Evolutionary conservation across 2,888 invertebrate species (phyloP), one percentile per base, ranked within the genome.

Genomic region (Melieria crassipennis): DNA sequence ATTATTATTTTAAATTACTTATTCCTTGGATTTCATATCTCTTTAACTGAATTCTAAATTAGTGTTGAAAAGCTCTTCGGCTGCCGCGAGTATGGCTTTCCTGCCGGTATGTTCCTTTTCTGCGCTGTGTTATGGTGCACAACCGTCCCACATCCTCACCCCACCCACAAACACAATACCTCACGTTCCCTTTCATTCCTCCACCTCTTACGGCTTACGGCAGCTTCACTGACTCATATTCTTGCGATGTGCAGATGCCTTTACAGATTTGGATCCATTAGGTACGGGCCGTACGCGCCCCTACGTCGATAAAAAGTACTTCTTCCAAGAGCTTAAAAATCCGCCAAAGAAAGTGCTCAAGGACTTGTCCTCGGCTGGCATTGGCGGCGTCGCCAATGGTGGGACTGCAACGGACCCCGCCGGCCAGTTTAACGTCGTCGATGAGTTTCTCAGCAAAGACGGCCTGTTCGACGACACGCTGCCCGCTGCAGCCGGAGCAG

Each of bases 321-420:
- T 97, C 90, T 97, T 97, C 90, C 95, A 96, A 89, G 95, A 96
- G 87, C 90, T 96, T 84, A 96, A 96, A 89, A 96, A 96, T 88
- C 96, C 96, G 79, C 95, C 96, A 80, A 95, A 96, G 89, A 95
- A 95, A 88, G 93, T 94, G 76, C 90, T 96, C 81, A 95, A 96
- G 89, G 96, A 96, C 88, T 89, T 96, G 58, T 85, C 87, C 72
- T 73, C 77, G 72, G 62, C 65, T 30, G 68, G 64, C 11, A 48
- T 48, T 46, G 57, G 62, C 43, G 56, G 57, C 43, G 62, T 61
- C 13, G 71, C 57, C 45, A 66, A 70, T 57, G 57, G 60, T n/a
- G 68, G 66, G 9, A 64, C 69, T 11, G 61, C 66, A 47, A 65
- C 62, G 6, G 60, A 64, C 16, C 69, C 69, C 30, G 70, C 75